These are phyloP conservation scores for Lepisosteus osseus DNA, from an alignment of 2,113 vertebrate genomes.

Conservation along the genomic window DNA sequence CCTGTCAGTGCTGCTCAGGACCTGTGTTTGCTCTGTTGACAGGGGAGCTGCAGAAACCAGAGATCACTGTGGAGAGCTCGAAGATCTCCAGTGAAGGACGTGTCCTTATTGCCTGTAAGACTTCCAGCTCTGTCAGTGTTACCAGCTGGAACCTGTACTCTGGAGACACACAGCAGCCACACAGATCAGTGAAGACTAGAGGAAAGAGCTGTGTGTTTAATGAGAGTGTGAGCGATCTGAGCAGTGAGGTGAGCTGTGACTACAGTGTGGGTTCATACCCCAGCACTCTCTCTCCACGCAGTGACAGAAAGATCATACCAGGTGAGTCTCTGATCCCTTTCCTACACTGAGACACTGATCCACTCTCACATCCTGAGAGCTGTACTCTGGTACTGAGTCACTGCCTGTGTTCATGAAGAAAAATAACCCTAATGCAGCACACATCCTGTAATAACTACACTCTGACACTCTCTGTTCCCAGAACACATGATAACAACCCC, in stretches of 20 bases:
- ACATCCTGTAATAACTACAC: no score
- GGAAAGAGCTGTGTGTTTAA: background rate
- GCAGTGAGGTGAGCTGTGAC: conserved; percentile 18
- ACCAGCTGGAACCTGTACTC: conserved; percentile 12
- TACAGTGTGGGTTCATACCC: background rate
- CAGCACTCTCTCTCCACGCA: background rate
- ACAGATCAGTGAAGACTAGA: background rate
- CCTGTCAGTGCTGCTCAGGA: no score
- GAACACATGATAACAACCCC: no score
- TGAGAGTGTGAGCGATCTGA: background rate
- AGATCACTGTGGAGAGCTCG: no score
- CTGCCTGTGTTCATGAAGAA: no score
- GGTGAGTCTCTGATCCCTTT: background rate
- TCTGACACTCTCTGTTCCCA: no score
- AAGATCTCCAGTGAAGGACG: background rate
- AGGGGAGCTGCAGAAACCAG: no score
- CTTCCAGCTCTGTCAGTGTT: background rate
- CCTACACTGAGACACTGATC: no score
- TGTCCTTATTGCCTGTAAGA: background rate
- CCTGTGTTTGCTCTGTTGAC: no score
- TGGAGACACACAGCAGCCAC: background rate
- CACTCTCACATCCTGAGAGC: no score
- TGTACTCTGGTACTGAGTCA: no score
- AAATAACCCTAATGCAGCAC: no score
- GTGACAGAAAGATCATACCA: background rate